Evolutionary conservation across 2,113 vertebrate species (phyloP).

Genomic region (Otocyon megalotis): DNA sequence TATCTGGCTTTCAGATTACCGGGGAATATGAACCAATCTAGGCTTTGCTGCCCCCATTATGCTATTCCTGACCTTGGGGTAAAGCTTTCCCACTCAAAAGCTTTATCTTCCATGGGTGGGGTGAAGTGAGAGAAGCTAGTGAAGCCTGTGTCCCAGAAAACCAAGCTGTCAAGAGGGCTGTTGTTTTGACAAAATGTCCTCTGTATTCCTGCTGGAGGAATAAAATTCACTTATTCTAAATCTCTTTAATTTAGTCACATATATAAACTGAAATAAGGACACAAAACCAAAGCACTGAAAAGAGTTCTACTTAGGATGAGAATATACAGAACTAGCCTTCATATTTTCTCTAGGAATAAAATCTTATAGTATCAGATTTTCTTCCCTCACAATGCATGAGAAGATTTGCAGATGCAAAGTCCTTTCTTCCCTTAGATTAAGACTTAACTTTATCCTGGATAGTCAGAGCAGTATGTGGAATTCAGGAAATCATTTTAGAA

Average conservation of each 20-base stretch:
- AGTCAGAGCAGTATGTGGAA: neutral
- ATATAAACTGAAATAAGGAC: neutral
- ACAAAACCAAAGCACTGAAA: neutral
- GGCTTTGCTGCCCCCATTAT: neutral
- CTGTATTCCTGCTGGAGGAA: neutral
- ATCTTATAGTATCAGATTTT: neutral
- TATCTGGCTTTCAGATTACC: neutral
- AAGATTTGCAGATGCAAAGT: neutral
- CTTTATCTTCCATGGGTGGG: neutral
- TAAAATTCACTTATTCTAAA: neutral
- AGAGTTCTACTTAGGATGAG: neutral
- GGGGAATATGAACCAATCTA: neutral
- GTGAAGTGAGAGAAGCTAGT: neutral
- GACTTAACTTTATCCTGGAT: neutral
- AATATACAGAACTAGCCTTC: neutral
- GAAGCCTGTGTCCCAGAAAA: neutral
- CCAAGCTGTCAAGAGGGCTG: neutral
- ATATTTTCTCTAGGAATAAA: neutral
- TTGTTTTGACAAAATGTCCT: neutral
- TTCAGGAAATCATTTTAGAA: conserved; percentile 11
- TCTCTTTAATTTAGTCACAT: neutral
- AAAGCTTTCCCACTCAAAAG: neutral
- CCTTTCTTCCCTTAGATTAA: neutral
- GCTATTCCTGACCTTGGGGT: neutral
- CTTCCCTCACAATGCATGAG: neutral